Base-by-base conservation (phyloP, 2,888 invertebrate species). In the Synergus laeviventris region DNA sequence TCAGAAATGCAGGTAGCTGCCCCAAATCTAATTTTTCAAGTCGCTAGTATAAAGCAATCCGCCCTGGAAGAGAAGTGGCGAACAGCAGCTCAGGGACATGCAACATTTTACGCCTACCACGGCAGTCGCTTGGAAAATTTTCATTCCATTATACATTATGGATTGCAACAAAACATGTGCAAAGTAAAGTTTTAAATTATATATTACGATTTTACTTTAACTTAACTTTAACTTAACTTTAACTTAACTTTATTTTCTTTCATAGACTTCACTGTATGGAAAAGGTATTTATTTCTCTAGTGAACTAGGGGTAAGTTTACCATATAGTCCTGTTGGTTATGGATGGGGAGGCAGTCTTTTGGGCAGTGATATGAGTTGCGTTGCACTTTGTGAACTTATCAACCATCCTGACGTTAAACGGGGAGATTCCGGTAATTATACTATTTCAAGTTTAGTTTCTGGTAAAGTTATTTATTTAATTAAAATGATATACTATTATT, bases 101-200 rank as follows among this genome's bases (percentile, higher is more conserved):
- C 91, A 75, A 92, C 94, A 0, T 93, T 95, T 86, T 93, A 92
- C 87, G 96, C 96, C 2, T 97, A 94, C 88, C 96, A 97, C 89
- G 97, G 97, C 45, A 96, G 95, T 88, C 93, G 95, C 77, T 91
- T 96, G 80, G 96, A 96, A 88, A 95, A 96, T 88, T 96, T 97
- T 87, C 95, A 96, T 91, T 95, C 96, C 0, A 95, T 96, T 82
- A 89, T 96, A 75, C 94, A 95, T 90, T 94, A 95, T 90, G 96
- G 96, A 3, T 92, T 97, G 74, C 94, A 95, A 82, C 94, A 95
- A 84, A 95, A 95, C 90, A 92, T 95, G 91, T 94, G 93, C 85
- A 94, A 94, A 91, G 94, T 94, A 78, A 31, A 16, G 59, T 60
- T 21, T n/a, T 16, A 49, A 76, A n/a, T 31, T 12, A 36, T n/a